Evolutionary conservation across 2,888 invertebrate species (phyloP).

Genomic region (Drosophila nigricruria): DNA sequence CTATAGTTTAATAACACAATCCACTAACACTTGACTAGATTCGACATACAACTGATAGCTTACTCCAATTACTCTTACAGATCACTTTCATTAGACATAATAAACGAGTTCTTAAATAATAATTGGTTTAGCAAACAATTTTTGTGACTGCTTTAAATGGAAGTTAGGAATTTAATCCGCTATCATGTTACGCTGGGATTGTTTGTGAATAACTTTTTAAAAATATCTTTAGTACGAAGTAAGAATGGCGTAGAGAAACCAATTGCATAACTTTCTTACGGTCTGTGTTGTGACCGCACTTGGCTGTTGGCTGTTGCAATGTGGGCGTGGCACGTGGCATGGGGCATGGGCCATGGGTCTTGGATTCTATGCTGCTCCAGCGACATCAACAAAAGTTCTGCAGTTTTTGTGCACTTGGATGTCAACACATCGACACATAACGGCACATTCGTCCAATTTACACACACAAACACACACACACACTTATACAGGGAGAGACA

Average conservation of each 20-base stretch:
- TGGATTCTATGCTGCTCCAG: constrained; percentile 9
- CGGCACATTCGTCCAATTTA: constrained; percentile 79
- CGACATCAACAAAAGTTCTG: constrained; percentile 59
- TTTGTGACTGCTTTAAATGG: not conserved
- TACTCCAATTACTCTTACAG: not conserved
- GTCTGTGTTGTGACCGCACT: constrained; percentile 66
- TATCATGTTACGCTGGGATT: constrained; percentile 7
- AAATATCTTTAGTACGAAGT: constrained; percentile 33
- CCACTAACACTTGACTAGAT: not conserved
- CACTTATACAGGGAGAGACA: constrained; percentile 40
- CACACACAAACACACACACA: constrained; percentile 48
- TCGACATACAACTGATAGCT: not conserved
- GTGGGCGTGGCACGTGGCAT: not conserved
- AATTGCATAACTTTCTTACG: constrained; percentile 61
- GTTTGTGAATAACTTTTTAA: constrained; percentile 20
- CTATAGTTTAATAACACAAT: not conserved
- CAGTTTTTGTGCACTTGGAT: constrained; percentile 68
- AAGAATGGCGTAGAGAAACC: constrained; percentile 24
- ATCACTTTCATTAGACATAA: not conserved
- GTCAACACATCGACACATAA: constrained; percentile 78
- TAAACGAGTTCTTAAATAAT: not conserved
- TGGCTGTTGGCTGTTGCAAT: not conserved
- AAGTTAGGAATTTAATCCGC: not conserved
- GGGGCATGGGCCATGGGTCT: not conserved
- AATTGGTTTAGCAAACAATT: constrained; percentile 18